Evolutionary conservation across 2,113 vertebrate genomes (phyloP).

Genomic region (Apistogramma diplotaenia): DNA sequence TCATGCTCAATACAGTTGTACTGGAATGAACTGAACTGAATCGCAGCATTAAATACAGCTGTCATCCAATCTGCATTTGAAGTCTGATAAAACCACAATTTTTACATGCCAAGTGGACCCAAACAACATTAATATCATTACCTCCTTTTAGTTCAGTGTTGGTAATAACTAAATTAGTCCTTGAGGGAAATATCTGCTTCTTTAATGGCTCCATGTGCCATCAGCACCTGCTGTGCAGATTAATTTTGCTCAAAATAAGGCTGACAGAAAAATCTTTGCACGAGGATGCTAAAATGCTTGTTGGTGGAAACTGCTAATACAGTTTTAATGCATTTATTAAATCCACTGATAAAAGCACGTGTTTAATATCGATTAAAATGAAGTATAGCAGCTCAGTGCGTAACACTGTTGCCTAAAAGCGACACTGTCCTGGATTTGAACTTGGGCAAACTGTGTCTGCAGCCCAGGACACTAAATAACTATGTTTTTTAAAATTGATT

Average conservation of each 20-base stretch:
- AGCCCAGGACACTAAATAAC: neutral
- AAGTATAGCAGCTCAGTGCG: neutral
- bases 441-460: neutral
- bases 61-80: neutral
- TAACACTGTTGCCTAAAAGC: neutral
- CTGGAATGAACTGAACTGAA: neutral
- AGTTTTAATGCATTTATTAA: neutral
- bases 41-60: neutral
- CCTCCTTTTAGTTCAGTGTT: neutral
- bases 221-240: neutral
- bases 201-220: neutral
- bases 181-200: neutral
- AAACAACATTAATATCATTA: neutral
- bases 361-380: neutral
- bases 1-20: neutral
- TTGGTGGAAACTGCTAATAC: neutral
- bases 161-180: neutral
- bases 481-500: neutral
- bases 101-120: too few relatives aligned
- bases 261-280: neutral
- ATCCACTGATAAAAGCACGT: neutral
- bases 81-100: neutral
- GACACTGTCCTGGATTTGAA: neutral
- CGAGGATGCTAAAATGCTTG: neutral
- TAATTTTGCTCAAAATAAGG: neutral